Base-by-base conservation (phyloP, 1,140 invertebrate species). In the Pectinophora gossypiella region DNA sequence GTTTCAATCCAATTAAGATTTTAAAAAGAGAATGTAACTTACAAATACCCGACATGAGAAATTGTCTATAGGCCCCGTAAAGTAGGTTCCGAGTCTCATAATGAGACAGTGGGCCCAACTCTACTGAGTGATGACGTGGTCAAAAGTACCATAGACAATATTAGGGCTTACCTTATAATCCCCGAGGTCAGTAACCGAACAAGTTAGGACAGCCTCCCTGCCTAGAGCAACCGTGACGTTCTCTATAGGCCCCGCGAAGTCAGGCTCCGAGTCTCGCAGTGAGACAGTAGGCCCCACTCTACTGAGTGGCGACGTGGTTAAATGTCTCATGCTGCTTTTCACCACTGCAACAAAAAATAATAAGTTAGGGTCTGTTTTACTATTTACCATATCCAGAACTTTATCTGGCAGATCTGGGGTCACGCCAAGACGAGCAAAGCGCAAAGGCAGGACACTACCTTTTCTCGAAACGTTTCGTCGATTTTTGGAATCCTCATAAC, bases 141-240 rank as follows among this genome's bases (percentile, higher is more conserved):
- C n/a, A n/a, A n/a, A n/a, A n/a, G n/a, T n/a, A n/a, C n/a, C n/a
- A n/a, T n/a, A n/a, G n/a, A n/a, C n/a, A n/a, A n/a, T n/a, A n/a
- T n/a, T n/a, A n/a, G n/a, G n/a, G n/a, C 84, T 90, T 90, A 95
- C 94, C 91, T 94, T 94, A 78, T 93, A 95, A 76, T 93, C 93
- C 19, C 94, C 94, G 36, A 96, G 90, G 82, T 94, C 92, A 44
- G 91, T 91, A n/a, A 95, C 93, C 48, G 91, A 91, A 78, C 94
- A 96, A 19, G 94, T 93, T 38, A 96, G 90, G 48, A 94, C 88
- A 6, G 93, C 94, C 72, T 95, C 94, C 50, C 93, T 89, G 19
- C 94, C 94, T 16, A 94, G 90, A n/a, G 94, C 91, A 21, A 94
- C 93, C 7, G 95, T 96, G 60, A 94, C 90, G 82, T 96, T 96